Evolutionary conservation across 2,113 vertebrate species (phyloP).

Genomic region (Xiphophorus couchianus): DNA sequence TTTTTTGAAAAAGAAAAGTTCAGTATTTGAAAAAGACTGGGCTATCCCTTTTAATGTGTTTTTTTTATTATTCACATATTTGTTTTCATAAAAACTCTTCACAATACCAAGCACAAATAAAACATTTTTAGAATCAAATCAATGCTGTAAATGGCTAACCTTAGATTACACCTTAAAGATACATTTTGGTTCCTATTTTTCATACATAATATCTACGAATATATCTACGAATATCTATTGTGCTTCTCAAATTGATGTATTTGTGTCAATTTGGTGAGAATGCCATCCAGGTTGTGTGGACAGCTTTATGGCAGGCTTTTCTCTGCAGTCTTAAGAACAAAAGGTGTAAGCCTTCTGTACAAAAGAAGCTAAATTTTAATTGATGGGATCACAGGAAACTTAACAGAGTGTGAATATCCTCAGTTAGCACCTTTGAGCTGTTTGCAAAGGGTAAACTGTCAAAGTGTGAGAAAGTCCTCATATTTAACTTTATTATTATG

Average conservation of each 20-base stretch:
- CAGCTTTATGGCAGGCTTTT: constrained; percentile 23
- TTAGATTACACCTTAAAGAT: neutral
- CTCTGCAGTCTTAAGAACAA: constrained; percentile 43
- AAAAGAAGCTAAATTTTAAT: constrained; percentile 57
- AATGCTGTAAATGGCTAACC: neutral
- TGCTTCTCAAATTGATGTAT: constrained; percentile 10
- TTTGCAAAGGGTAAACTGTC: constrained; percentile 56
- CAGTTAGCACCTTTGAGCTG: constrained; percentile 32
- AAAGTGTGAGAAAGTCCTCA: constrained; percentile 29
- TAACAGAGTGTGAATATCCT: constrained; percentile 53
- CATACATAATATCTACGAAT: neutral
- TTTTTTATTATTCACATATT: no score
- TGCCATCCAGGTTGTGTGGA: constrained; percentile 2
- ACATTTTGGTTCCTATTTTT: neutral
- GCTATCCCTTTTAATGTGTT: no score
- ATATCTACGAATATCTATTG: neutral
- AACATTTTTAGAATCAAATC: neutral
- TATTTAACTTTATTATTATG: constrained; percentile 52
- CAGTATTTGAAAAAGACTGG: no score
- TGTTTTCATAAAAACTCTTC: no score
- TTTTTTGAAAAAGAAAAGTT: no score
- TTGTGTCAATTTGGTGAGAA: constrained; percentile 29
- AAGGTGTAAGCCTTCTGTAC: constrained; percentile 50
- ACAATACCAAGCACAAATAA: no score
- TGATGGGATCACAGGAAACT: constrained; percentile 66